Base-by-base conservation (phyloP, 1,140 invertebrate species). In the Diorhabda sublineata region DNA sequence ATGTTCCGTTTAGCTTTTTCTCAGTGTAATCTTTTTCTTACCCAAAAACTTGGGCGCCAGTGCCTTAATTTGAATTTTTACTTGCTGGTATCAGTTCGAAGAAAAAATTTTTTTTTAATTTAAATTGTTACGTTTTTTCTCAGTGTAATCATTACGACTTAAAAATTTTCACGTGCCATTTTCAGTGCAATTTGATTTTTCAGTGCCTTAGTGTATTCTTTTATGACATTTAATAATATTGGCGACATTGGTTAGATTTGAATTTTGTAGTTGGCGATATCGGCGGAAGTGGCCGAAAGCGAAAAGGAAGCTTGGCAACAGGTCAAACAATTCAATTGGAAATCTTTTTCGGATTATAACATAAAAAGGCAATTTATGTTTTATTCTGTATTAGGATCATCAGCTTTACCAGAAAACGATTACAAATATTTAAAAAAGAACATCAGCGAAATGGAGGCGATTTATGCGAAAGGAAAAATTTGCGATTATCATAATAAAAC, bases 381-480 rank as follows among this genome's bases (percentile, higher is more conserved):
- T 11, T 73, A 77, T 56, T 75, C 74, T 7, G 68, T 75, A 45
- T 58, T 75, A 44, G 77, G 78, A 0, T 83, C 85, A 0, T 82
- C 90, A 0, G 91, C 90, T 2, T 81, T 96, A 58, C 84, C 89
- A 0, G 87, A 91, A 75, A 85, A 90, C 56, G 86, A 86, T 68
- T 87, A 85, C 69, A 84, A 84, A 5, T 44, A 89, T 75, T 85
- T 89, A 45, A 85, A 89, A 75, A 84, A 86, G 67, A 83, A 88
- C 0, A 82, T 89, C 9, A 88, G 87, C 5, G 84, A 87, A 26
- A 95, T 95, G 92, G 85, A 92, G 76, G 86, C 85, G 1, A 90
- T 91, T 67, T 95, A 92, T 74, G 89, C 90, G 3, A 93, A 87
- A 9, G 88, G 92, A 0, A 94, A 92, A 81, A 88, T 95, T 41